phyloP scores from a whole-genome alignment of 2,113 vertebrate species.

The Eulacestoma nigropectus region DNA sequence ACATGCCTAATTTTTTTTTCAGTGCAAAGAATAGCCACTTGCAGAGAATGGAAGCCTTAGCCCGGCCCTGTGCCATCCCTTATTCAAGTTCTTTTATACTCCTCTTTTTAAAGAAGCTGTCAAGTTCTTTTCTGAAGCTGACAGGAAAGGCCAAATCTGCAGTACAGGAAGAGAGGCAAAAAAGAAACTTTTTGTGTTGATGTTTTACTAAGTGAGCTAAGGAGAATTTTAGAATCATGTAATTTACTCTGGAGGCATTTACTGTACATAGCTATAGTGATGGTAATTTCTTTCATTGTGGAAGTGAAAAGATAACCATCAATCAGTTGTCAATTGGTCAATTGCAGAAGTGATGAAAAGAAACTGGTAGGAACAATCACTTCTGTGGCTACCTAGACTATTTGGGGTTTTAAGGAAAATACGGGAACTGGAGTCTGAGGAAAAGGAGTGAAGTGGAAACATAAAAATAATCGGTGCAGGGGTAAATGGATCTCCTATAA shows the following conservation, averaged over 20 bases:
- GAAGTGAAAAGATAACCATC: constrained; percentile 98
- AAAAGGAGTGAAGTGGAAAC: constrained; percentile 70
- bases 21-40: constrained; percentile 82
- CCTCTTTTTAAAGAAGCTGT: constrained; percentile 97
- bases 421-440: constrained; percentile 81
- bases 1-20: constrained; percentile 79
- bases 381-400: constrained; percentile 90
- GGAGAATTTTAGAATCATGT: constrained; percentile 95
- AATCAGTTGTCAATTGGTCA: constrained; percentile 99
- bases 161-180: constrained; percentile 88
- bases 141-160: constrained; percentile 91
- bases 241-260: constrained; percentile 98
- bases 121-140: constrained; percentile 87
- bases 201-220: constrained; percentile 85
- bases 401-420: constrained; percentile 82
- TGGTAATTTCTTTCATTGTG: constrained; percentile 98
- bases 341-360: constrained; percentile 95
- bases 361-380: constrained; percentile 86
- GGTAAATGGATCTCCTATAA: not conserved
- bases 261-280: constrained; percentile 99
- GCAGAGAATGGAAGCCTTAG: constrained; percentile 75
- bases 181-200: constrained; percentile 94
- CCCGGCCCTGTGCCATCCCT: constrained; percentile 85
- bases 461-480: not conserved
- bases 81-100: constrained; percentile 90